Evolutionary conservation across 2,888 invertebrate species (phyloP), one percentile per base, ranked within the genome.

Genomic region (Thalpophila matura): DNA sequence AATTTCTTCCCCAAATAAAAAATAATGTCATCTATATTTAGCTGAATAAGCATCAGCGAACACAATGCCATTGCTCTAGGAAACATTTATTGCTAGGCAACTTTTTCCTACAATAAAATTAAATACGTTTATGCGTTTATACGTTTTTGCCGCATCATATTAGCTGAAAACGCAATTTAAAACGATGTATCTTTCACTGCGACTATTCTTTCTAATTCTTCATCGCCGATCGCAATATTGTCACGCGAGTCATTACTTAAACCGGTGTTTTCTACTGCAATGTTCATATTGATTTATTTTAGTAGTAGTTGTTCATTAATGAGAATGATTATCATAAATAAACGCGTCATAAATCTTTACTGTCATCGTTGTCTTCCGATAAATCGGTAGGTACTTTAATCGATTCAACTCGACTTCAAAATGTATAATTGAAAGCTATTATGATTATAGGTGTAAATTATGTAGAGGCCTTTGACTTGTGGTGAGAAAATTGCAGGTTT

Each of bases 121-220:
- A 67, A 74, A n/a, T n/a, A n/a, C n/a, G n/a, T n/a, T n/a, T n/a
- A n/a, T n/a, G n/a, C n/a, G n/a, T n/a, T n/a, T n/a, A n/a, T n/a
- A n/a, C n/a, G n/a, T 49, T 69, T 75, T 69, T 69, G 37, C 51
- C 7, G 16, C 14, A 38, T 33, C 22, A 29, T 16, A 14, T 27
- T 40, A 46, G 29, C 35, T 29, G 14, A 7, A 45, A 69, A 46
- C 26, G 69, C 45, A 45, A 46, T 68, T 14, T 29, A 18, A 49
- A 61, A 20, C 53, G 22, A 4, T 61, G 27, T 49, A 69, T 70
- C 37, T 70, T 70, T 75, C 54, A 60, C 50, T 27, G 7, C 61
- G 14, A 7, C 14, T 14, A 22, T 50, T 64, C 29, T 50, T 37
- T 51, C 37, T 38, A 54, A 75, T 75, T 54, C n/a, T 29, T 49